These are phyloP conservation scores for Pyrrhura leucotis DNA, from an alignment of 2,797 vertebrate genomes.

Conservation along the genomic window DNA sequence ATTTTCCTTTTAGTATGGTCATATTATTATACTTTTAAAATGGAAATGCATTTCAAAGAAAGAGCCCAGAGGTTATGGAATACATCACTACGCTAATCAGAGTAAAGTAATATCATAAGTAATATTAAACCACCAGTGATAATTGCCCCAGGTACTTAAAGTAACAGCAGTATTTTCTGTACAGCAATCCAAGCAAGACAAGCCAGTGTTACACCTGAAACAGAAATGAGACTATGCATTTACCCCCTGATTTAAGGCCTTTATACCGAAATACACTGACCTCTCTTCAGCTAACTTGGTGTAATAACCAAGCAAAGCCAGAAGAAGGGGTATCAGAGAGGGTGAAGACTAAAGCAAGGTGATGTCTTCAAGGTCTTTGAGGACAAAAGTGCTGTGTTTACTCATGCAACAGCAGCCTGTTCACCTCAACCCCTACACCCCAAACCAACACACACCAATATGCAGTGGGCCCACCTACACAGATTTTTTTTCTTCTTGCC, in stretches of 20 bases:
- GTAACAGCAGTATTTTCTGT: neutral
- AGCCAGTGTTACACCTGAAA: neutral
- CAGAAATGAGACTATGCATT: neutral
- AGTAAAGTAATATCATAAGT: neutral
- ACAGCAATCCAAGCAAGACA: neutral
- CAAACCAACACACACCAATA: accelerated
- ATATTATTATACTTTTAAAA: constrained; percentile 31
- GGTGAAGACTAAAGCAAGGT: neutral
- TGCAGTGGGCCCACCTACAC: accelerated
- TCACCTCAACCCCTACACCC: neutral
- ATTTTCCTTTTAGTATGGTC: constrained; percentile 39
- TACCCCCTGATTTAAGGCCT: neutral
- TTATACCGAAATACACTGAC: neutral
- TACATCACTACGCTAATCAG: constrained; percentile 60
- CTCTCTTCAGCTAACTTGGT: neutral
- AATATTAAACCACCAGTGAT: constrained; percentile 23
- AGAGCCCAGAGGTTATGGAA: constrained; percentile 55
- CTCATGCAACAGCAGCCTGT: neutral
- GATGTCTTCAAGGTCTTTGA: neutral
- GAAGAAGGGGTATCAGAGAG: accelerated
- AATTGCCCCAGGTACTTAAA: constrained; percentile 46
- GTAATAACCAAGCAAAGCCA: neutral
- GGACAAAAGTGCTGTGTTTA: neutral
- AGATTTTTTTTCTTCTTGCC: neutral
- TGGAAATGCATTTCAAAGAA: constrained; percentile 62